Evolutionary conservation across 2,797 vertebrate species (phyloP), one percentile per base, ranked within the genome.

Genomic region (Leptatherina wallacei): DNA sequence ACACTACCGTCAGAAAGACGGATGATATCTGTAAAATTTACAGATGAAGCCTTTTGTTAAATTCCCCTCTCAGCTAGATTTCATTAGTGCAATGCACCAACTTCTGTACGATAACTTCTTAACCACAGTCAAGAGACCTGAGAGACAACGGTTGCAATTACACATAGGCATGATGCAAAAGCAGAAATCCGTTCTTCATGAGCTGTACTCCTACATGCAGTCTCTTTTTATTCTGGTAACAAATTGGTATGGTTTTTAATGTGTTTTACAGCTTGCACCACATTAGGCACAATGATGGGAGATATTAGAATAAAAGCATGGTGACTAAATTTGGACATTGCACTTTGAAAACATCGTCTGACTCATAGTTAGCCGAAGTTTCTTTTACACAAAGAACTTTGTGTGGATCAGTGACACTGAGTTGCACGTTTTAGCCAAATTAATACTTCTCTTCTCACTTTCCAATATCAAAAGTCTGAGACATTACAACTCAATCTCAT

Each of bases 1-100:
- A 68, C 51, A 42, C 36, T 44, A 11, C 82, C 75, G 84, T 84
- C 77, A 83, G 29, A 40, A 61, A 80, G 80, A 90, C 82, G 61
- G 57, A 89, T 82, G 78, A 73, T 71, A 71, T 70, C 78, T 16
- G 24, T 56, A 62, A 85, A 68, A 60, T 66, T 63, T 52, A 42
- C 32, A 78, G 38, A 78, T 67, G 36, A 85, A 54, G 54, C 57
- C 33, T 55, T 30, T 40, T 56, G 24, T 63, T 75, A 69, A 78
- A 69, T 81, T 82, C 75, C 73, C 78, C 36, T 79, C 74, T 77
- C 70, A 54, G 62, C 85, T 76, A 69, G 71, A 58, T 89, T 84
- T 84, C 67, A 89, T 88, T 87, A 80, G 84, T 59, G 62, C 51
- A 27, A 32, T 57, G 42, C 59, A 67, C 63, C 59, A 72, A 63